Conservation (phyloP, 2,888 invertebrate species). For the Eurytoma adleriae region DNA sequence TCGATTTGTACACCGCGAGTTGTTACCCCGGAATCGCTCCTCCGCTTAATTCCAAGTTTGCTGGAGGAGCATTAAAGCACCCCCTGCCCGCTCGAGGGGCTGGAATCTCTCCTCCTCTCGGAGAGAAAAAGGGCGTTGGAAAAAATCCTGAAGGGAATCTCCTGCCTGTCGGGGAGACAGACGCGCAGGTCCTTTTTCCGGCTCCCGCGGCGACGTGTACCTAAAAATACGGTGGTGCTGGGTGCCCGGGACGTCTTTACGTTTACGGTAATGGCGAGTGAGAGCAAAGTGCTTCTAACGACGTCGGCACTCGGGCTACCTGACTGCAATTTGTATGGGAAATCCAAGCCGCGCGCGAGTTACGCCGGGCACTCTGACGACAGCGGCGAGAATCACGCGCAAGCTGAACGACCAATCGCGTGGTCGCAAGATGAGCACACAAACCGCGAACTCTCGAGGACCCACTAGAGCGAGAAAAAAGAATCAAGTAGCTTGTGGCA, state of each 20-base stretch:
- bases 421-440: conserved; percentile 44
- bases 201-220: not conserved
- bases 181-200: conserved; percentile 8
- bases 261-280: conserved; percentile 34
- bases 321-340: conserved; percentile 34
- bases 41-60: conserved; percentile 42
- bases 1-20: not conserved
- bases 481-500: not conserved
- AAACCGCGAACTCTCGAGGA: not conserved
- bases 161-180: conserved; percentile 11
- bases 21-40: conserved; percentile 27
- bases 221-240: conserved; percentile 14
- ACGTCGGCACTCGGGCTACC: not conserved
- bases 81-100: conserved; percentile 16
- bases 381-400: conserved; percentile 43
- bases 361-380: not conserved
- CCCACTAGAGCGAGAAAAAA: not conserved
- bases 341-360: not conserved
- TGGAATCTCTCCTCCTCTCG: conserved; percentile 1
- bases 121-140: not conserved
- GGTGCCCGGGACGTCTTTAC: conserved; percentile 27
- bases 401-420: conserved; percentile 52
- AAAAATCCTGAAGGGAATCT: conserved; percentile 8
- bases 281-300: conserved; percentile 26
- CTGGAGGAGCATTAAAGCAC: conserved; percentile 34